These are phyloP conservation scores for Caenorhabditis sp. DNA, from an alignment of 2,888 invertebrate genomes.

Conservation along the genomic window DNA sequence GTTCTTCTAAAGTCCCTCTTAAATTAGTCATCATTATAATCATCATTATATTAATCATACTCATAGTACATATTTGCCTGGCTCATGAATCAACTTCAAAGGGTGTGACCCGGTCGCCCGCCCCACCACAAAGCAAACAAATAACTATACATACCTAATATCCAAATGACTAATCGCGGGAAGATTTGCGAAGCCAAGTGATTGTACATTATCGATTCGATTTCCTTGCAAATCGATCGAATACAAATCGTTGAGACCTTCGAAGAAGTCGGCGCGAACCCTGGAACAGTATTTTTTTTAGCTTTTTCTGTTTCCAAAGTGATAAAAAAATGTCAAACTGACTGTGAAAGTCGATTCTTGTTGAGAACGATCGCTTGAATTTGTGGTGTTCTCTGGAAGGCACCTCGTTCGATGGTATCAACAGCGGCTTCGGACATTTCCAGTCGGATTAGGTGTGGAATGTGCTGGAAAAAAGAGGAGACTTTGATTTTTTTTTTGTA, in stretches of 20 bases:
- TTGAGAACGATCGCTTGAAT: constrained; percentile 71
- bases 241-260: constrained; percentile 67
- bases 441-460: constrained; percentile 68
- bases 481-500: constrained; percentile 4
- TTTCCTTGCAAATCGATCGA: constrained; percentile 71
- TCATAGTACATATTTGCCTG: neutral
- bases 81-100: constrained; percentile 7
- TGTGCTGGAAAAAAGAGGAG: constrained; percentile 57
- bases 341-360: constrained; percentile 70
- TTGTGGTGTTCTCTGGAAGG: constrained; percentile 68
- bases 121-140: neutral
- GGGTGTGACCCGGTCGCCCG: constrained; percentile 2
- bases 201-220: constrained; percentile 65
- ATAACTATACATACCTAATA: constrained; percentile 57
- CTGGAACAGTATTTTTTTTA: constrained; percentile 48
- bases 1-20: too few relatives aligned
- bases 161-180: constrained; percentile 69
- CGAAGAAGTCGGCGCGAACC: constrained; percentile 69
- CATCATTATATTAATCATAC: too few relatives aligned
- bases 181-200: constrained; percentile 69
- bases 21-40: too few relatives aligned
- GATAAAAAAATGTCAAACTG: constrained; percentile 14
- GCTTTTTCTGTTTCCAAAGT: too few relatives aligned
- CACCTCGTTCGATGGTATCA: constrained; percentile 69
- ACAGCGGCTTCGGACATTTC: constrained; percentile 71